Evolutionary conservation across 2,113 vertebrate genomes (phyloP).

Genomic region (Acanthochromis polyacanthus): DNA sequence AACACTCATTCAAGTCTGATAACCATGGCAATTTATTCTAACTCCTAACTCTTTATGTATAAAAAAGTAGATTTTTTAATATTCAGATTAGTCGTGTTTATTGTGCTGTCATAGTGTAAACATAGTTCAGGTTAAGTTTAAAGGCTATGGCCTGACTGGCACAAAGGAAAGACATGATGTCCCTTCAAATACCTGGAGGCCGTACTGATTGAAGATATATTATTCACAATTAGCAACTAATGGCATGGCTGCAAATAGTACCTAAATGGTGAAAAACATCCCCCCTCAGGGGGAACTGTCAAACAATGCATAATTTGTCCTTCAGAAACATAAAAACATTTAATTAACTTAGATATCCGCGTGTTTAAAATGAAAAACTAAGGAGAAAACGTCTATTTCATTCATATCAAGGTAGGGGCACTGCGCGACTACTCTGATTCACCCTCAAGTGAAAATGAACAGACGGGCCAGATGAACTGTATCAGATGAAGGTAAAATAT

Average conservation of each 20-base stretch:
- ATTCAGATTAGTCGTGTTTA: conserved; percentile 1
- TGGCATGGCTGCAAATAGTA: conserved; percentile 47
- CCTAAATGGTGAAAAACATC: conserved; percentile 49
- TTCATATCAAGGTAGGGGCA: conserved; percentile 62
- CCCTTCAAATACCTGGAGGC: conserved; percentile 31
- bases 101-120: conserved; percentile 30
- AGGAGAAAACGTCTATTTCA: conserved; percentile 69
- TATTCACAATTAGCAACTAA: conserved; percentile 61
- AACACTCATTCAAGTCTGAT: conserved; percentile 75
- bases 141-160: conserved; percentile 29
- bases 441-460: conserved; percentile 63
- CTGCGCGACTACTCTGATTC: conserved; percentile 43
- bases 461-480: conserved; percentile 18
- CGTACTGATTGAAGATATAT: conserved; percentile 6
- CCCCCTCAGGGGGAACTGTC: conserved; percentile 70
- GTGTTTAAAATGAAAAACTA: conserved; percentile 45
- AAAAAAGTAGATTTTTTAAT: conserved; percentile 1
- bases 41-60: conserved; percentile 18
- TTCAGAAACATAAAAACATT: conserved; percentile 71
- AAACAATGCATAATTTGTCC: conserved; percentile 54
- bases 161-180: conserved; percentile 22
- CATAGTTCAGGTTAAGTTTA: conserved; percentile 49
- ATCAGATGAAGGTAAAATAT: conserved; percentile 50
- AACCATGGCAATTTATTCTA: conserved; percentile 66
- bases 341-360: conserved; percentile 62